Percentiles rank a stretch among this genome's conserved stretches.
These are phyloP conservation scores for Ahaetulla prasina DNA, from an alignment of 2,113 vertebrate genomes.

Conservation along the genomic window DNA sequence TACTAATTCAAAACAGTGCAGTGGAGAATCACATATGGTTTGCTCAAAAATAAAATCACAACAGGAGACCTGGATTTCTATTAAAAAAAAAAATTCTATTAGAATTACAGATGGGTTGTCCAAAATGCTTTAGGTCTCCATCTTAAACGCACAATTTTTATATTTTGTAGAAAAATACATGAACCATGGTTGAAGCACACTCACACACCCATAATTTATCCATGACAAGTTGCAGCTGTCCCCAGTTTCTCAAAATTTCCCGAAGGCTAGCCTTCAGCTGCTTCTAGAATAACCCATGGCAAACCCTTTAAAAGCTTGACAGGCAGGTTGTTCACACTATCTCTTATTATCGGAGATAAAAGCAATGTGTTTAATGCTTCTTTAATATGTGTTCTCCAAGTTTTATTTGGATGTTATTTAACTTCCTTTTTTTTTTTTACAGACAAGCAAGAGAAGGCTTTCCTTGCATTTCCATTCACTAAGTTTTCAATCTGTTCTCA, in stretches of 20 bases:
- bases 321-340: conserved; percentile 31
- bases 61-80: neutral
- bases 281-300: conserved; percentile 32
- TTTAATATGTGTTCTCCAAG: conserved; percentile 35
- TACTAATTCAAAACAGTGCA: neutral
- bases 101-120: neutral
- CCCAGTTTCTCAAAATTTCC: conserved; percentile 25
- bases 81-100: neutral
- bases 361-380: conserved; percentile 24
- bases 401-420: conserved; percentile 37
- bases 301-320: conserved; percentile 28
- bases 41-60: neutral
- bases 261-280: neutral
- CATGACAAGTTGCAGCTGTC: neutral
- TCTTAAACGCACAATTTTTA: neutral
- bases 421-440: neutral
- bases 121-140: neutral
- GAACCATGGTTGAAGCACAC: neutral
- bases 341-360: conserved; percentile 31
- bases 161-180: neutral
- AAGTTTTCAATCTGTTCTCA: conserved; percentile 38
- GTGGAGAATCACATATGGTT: neutral
- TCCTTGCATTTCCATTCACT: conserved; percentile 8
- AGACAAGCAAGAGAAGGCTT: conserved; percentile 25
- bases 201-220: neutral